A percentile compares a stretch with the other conserved stretches of the same genome.
Conservation (phyloP, 2,888 invertebrate genomes). For the Hydrotaea diabolus region DNA sequence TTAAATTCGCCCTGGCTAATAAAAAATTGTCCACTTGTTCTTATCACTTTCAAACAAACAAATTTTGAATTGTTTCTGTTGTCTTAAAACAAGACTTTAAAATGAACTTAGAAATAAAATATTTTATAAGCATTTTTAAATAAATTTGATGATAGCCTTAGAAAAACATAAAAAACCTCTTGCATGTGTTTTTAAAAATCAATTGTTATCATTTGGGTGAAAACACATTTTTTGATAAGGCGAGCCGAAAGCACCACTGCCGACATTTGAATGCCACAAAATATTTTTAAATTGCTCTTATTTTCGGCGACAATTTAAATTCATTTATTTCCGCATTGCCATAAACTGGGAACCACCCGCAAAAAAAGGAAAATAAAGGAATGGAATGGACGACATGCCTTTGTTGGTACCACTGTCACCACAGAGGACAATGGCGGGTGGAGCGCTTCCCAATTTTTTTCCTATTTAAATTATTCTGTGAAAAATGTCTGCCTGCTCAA, state of each 20-base stretch:
- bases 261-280: conserved; percentile 3
- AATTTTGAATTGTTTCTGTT: too few species aligned
- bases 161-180: neutral
- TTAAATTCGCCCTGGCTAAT: too few species aligned
- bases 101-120: too few species aligned
- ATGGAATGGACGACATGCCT: neutral
- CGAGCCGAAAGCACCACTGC: neutral
- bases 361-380: neutral
- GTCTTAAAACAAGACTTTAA: too few species aligned
- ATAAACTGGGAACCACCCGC: neutral
- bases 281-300: conserved; percentile 21
- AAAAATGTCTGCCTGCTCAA: neutral
- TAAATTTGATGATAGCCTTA: neutral
- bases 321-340: conserved; percentile 15
- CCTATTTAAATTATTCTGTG: conserved; percentile 19
- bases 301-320: conserved; percentile 30
- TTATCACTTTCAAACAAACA: too few species aligned
- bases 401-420: neutral
- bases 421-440: neutral
- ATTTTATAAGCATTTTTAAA: too few species aligned
- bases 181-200: too few species aligned
- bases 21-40: too few species aligned
- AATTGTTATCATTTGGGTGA: too few species aligned
- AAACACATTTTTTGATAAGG: too few species aligned
- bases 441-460: neutral